Evolutionary conservation across 2,797 vertebrate species (phyloP).

Genomic region (Aotus griseimembra): DNA sequence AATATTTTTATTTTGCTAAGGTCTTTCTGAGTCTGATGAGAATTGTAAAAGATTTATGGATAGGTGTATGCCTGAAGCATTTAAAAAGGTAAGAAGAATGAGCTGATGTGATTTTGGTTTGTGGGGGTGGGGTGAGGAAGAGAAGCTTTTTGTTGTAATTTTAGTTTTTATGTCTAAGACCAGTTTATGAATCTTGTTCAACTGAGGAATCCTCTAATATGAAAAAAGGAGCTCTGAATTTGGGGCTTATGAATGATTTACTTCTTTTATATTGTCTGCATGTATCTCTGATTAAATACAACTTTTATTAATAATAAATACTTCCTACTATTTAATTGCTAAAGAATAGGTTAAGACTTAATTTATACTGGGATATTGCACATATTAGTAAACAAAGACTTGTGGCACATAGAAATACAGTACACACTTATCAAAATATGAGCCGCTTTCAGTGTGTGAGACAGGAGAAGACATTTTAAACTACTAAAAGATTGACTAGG

Average conservation of each 20-base stretch:
- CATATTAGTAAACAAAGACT: background rate
- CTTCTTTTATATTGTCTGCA: conserved; percentile 1
- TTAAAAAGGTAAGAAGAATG: conserved; percentile 94
- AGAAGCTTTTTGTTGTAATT: conserved; percentile 18
- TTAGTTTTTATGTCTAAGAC: conserved; percentile 6
- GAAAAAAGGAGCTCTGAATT: conserved; percentile 31
- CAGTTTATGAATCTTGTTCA: conserved; percentile 31
- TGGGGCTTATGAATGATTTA: conserved; percentile 19
- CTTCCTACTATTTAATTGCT: conserved; percentile 17
- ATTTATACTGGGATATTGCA: background rate
- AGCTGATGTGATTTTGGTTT: background rate
- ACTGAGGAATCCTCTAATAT: conserved; percentile 6
- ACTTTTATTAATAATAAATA: background rate
- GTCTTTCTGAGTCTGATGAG: conserved; percentile 97
- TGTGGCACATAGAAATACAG: conserved; percentile 15
- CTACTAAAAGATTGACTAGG: background rate
- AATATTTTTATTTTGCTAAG: conserved; percentile 83
- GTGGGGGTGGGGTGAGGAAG: background rate
- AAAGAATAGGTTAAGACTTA: background rate
- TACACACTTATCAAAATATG: conserved; percentile 5
- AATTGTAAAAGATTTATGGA: conserved; percentile 99
- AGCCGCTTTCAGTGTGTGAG: background rate
- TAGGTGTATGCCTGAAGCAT: conserved; percentile 99
- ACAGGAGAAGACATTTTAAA: background rate
- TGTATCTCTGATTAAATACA: background rate